Percentiles rank a stretch among this genome's conserved stretches.
Conservation (phyloP, 2,797 vertebrate genomes). For the Bryconaethiops microstoma region DNA sequence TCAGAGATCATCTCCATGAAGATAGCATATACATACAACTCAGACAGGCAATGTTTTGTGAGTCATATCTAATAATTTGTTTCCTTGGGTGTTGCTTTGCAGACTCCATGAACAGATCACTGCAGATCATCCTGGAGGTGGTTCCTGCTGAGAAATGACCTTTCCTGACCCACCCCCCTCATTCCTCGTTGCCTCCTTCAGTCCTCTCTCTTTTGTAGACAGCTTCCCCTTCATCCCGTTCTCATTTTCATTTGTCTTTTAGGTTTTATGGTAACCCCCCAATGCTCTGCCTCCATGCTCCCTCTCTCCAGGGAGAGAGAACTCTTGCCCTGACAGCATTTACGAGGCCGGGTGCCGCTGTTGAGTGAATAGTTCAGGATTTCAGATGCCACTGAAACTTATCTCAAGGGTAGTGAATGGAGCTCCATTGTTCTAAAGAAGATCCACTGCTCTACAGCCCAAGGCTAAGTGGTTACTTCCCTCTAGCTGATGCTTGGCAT, state of each 20-base stretch:
- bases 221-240: slow-evolving; percentile 30
- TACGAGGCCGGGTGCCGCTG: too few relatives aligned
- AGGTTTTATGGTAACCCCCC: slow-evolving; percentile 43
- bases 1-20: slow-evolving; percentile 46
- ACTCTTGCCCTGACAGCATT: neutral
- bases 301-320: slow-evolving; percentile 20
- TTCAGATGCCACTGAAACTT: too few relatives aligned
- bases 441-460: too few relatives aligned
- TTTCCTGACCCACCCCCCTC: neutral
- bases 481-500: too few relatives aligned
- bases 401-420: too few relatives aligned
- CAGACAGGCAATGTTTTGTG: too few relatives aligned
- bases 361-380: too few relatives aligned
- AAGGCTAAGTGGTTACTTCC: too few relatives aligned
- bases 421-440: too few relatives aligned
- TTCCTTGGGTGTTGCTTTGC: slow-evolving; percentile 55
- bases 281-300: neutral
- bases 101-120: slow-evolving; percentile 81
- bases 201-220: slow-evolving; percentile 18
- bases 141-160: slow-evolving; percentile 80
- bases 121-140: slow-evolving; percentile 93
- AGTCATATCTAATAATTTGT: neutral
- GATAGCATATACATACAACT: neutral
- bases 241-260: slow-evolving; percentile 44
- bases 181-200: slow-evolving; percentile 24